Evolutionary conservation across 2,113 vertebrate species (phyloP).

Genomic region (Xyrauchen texanus): DNA sequence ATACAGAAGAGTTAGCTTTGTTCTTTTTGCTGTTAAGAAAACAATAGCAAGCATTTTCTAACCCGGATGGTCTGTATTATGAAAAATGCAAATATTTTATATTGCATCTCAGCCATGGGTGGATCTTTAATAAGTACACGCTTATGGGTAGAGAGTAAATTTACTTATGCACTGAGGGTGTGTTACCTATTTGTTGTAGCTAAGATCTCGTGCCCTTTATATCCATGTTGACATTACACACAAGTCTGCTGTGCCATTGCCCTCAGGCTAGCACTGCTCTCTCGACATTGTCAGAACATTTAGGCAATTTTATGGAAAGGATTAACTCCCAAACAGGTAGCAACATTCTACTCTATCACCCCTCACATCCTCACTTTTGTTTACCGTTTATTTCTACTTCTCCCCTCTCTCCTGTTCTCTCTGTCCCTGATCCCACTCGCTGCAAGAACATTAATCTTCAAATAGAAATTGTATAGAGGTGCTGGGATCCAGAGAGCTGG

Average conservation of each 20-base stretch:
- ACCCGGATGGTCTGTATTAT: neutral
- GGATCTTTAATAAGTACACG: neutral
- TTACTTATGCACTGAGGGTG: neutral
- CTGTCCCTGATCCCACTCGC: conserved; percentile 17
- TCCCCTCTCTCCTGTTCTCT: neutral
- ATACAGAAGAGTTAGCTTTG: neutral
- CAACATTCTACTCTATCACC: neutral
- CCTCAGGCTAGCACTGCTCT: conserved; percentile 2
- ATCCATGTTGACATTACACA: neutral
- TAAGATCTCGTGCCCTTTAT: neutral
- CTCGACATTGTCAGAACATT: conserved; percentile 17
- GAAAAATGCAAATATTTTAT: neutral
- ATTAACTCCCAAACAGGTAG: conserved; percentile 6
- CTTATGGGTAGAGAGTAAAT: neutral
- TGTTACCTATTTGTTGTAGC: neutral
- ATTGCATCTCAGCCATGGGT: neutral
- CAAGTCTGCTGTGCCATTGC: neutral
- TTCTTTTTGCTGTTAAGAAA: neutral
- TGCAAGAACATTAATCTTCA: conserved; percentile 42
- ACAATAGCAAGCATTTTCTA: neutral
- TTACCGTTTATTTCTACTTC: neutral
- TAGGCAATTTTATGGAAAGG: conserved; percentile 10
- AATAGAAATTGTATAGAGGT: conserved; percentile 20
- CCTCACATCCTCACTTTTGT: neutral
- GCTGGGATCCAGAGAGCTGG: conserved; percentile 11